phyloP scores from a whole-genome alignment of 2,113 vertebrate species.

The Corvus cornix region DNA sequence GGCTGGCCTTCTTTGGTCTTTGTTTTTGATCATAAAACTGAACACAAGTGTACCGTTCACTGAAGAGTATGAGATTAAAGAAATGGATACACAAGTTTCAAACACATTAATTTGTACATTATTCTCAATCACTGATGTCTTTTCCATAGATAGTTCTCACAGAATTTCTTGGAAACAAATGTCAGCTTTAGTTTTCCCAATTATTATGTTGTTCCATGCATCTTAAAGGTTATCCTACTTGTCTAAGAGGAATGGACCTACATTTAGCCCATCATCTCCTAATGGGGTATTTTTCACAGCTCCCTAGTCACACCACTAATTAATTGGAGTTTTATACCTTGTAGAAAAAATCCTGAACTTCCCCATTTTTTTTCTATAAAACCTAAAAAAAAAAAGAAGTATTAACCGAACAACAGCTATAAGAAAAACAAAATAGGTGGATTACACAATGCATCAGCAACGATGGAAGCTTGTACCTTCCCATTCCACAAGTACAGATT shows the following conservation, averaged over 20 bases:
- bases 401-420: constrained; percentile 16
- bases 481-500: constrained; percentile 49
- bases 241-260: constrained; percentile 58
- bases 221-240: constrained; percentile 68
- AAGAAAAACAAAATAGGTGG: neutral
- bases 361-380: neutral
- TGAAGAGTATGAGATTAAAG: constrained; percentile 53
- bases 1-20: constrained; percentile 84
- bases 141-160: constrained; percentile 53
- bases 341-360: constrained; percentile 51
- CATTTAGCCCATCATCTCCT: neutral
- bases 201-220: constrained; percentile 42
- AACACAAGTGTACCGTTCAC: constrained; percentile 70
- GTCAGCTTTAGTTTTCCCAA: constrained; percentile 54
- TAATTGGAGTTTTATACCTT: constrained; percentile 53
- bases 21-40: constrained; percentile 75
- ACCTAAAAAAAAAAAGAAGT: neutral
- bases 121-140: constrained; percentile 37
- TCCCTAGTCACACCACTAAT: constrained; percentile 43
- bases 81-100: constrained; percentile 34
- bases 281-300: constrained; percentile 42
- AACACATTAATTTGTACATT: constrained; percentile 30
- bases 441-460: constrained; percentile 44
- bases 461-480: constrained; percentile 33
- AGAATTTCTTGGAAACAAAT: constrained; percentile 69